Evolutionary conservation across 1,140 invertebrate genomes (phyloP).

Genomic region (Melipona quadrifasciata): DNA sequence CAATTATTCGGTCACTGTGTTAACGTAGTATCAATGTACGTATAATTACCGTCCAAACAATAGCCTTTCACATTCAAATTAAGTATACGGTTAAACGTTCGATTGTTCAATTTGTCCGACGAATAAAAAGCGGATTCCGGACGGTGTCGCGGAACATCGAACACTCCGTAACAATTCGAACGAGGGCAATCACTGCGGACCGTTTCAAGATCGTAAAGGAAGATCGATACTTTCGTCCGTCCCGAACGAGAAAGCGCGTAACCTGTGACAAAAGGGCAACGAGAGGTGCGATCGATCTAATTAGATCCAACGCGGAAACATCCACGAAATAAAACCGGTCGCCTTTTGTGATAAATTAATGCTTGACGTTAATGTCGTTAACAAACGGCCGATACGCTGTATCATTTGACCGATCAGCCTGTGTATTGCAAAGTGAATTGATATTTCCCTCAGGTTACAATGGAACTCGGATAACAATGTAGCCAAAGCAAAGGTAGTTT

Average conservation of each 20-base stretch:
- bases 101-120: too few species aligned
- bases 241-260: not conserved
- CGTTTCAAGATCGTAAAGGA: too few species aligned
- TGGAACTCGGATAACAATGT: not conserved
- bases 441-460: constrained; percentile 19
- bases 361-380: not conserved
- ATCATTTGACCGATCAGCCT: not conserved
- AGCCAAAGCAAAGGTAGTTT: constrained; percentile 2
- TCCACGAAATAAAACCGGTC: not conserved
- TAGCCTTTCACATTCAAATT: not conserved
- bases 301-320: not conserved
- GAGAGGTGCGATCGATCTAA: not conserved
- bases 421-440: constrained; percentile 5
- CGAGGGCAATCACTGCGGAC: too few species aligned
- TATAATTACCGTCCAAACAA: not conserved
- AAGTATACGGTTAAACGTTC: not conserved
- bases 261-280: not conserved
- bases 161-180: not conserved
- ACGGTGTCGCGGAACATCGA: not conserved
- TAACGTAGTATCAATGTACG: not conserved
- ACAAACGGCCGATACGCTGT: not conserved
- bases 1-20: not conserved
- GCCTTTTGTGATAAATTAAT: not conserved
- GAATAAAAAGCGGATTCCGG: too few species aligned
- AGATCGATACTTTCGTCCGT: too few species aligned